Evolutionary conservation across 2,113 vertebrate species (phyloP), one percentile per base, ranked within the genome.

Genomic region (Actinemys pallida): DNA sequence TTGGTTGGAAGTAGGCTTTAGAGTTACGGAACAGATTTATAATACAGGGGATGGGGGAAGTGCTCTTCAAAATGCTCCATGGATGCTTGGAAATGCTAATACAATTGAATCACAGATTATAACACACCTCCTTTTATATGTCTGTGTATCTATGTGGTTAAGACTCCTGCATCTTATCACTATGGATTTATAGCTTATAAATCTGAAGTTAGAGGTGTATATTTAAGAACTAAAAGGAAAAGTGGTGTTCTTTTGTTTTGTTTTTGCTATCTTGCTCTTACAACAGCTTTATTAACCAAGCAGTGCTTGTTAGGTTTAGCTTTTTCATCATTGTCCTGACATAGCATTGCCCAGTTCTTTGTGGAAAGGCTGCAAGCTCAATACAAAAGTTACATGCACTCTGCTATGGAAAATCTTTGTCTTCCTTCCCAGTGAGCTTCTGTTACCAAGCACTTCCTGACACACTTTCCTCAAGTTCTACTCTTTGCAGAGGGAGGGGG

Each of bases 371-470:
- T 57, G 11, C 65, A 69, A 69, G 35, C 29, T 47, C 17, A 29
- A 5, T 53, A 3, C 65, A 57, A 75, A 19, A 92, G 11, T 87
- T 0, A 4, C 81, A 10, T 25, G 69, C 84, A 76, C 89, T 90
- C 90, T 24, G 84, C 83, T n/a, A 7, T 83, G 72, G 90, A 95
- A 95, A 88, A 95, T 27, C 82, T 84, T 90, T 4, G 0, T 65
- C 65, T 12, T 42, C 49, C 1, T 1, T 80, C 90, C 69, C 75
- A 75, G 82, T n/a, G 65, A 93, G 96, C 76, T 93, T 95, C 93
- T 90, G 84, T 95, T 95, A 92, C 89, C 89, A 94, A 94, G 91
- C 93, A 91, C 90, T 97, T 87, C 76, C 81, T 94, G 92, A 88
- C 87, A 86, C 85, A 45, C 83, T 94, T 90, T 90, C 91, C 69